These are phyloP conservation scores for Gymnoscopelus microlampas DNA, from an alignment of 2,797 vertebrate genomes.

Conservation along the genomic window DNA sequence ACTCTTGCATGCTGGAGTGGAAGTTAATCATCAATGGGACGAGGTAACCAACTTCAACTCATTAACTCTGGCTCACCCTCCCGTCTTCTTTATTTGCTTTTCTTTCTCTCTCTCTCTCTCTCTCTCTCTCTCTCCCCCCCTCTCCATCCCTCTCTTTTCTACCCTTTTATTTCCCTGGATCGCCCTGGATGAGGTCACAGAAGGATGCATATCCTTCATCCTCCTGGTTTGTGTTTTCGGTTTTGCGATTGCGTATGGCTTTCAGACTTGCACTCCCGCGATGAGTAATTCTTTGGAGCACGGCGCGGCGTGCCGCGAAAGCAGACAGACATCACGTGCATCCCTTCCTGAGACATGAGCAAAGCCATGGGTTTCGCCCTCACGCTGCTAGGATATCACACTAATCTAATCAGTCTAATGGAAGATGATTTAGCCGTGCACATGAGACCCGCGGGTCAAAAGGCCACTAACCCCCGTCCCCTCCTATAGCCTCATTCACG, in stretches of 20 bases:
- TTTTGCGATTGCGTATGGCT: slow-evolving; percentile 31
- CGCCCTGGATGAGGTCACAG: slow-evolving; percentile 38
- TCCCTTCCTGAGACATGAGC: slow-evolving; percentile 30
- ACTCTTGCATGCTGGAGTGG: slow-evolving; percentile 5
- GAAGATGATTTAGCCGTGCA: slow-evolving; percentile 42
- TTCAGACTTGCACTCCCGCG: slow-evolving; percentile 24
- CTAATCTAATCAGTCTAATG: slow-evolving; percentile 56
- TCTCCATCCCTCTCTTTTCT: too few relatives aligned
- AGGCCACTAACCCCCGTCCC: slow-evolving; percentile 13
- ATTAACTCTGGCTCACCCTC: slow-evolving; percentile 24
- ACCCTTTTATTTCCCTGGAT: too few relatives aligned
- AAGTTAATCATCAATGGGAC: slow-evolving; percentile 41
- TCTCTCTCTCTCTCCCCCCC: neutral
- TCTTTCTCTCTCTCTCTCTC: slow-evolving; percentile 1
- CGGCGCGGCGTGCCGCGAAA: slow-evolving; percentile 35
- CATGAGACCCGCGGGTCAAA: slow-evolving; percentile 27
- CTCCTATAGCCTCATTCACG: slow-evolving; percentile 34
- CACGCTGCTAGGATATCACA: slow-evolving; percentile 45
- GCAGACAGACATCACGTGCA: slow-evolving; percentile 14
- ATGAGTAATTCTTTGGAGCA: slow-evolving; percentile 42
- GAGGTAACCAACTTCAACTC: slow-evolving; percentile 19
- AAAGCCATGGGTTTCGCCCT: slow-evolving; percentile 37
- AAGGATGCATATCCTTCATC: slow-evolving; percentile 3
- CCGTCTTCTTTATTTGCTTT: neutral
- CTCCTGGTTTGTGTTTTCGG: neutral